Evolutionary conservation across 1,140 invertebrate species (phyloP).

Genomic region (Dufourea novaeangliae): DNA sequence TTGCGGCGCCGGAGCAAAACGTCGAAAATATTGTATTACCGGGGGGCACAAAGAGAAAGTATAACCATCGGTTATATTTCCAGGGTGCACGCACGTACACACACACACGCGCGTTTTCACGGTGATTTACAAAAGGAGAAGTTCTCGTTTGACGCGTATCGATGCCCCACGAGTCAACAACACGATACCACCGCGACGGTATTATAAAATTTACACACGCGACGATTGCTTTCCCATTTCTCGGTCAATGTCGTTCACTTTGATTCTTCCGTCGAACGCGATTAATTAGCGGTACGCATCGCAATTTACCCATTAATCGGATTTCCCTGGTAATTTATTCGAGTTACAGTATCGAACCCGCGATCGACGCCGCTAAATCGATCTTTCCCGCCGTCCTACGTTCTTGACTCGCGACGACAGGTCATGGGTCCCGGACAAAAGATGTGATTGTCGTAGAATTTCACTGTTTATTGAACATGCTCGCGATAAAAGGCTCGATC

Average conservation of each 20-base stretch:
- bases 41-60: conserved; percentile 2
- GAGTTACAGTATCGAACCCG: not conserved
- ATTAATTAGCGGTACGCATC: conserved; percentile 7
- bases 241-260: conserved; percentile 41
- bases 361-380: conserved; percentile 1
- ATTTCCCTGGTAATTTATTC: not conserved
- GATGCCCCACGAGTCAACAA: conserved; percentile 8
- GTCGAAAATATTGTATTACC: conserved; percentile 5
- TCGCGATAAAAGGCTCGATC: not conserved
- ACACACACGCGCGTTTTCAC: not conserved
- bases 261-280: not conserved
- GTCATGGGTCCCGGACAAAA: not conserved
- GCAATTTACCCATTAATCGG: conserved; percentile 5
- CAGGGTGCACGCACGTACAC: too few species aligned
- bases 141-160: conserved; percentile 10
- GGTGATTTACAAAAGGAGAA: conserved; percentile 1
- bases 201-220: conserved; percentile 5
- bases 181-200: not conserved
- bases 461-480: not conserved
- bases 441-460: not conserved
- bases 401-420: not conserved
- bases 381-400: not conserved
- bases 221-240: conserved; percentile 2
- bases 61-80: conserved; percentile 1
- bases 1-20: not conserved